Conservation (phyloP, 2,113 vertebrate species). For the Romanogobio albipinnatus region DNA sequence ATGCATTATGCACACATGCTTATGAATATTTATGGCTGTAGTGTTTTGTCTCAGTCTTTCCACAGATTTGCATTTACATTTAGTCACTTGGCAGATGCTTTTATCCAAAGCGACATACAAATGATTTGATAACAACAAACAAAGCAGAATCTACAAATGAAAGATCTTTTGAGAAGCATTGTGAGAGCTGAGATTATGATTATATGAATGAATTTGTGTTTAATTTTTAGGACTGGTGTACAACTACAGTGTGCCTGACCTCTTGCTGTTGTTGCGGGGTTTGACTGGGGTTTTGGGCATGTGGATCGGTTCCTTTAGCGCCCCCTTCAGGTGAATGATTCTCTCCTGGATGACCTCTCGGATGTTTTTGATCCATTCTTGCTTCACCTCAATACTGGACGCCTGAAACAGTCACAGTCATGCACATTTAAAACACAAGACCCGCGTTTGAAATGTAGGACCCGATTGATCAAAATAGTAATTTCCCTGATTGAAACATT, state of each 20-base stretch:
- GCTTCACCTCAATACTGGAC: slow-evolving; percentile 93
- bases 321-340: slow-evolving; percentile 97
- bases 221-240: background rate
- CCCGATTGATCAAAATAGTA: background rate
- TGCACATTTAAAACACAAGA: background rate
- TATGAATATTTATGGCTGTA: background rate
- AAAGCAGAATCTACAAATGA: background rate
- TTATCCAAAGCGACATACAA: background rate
- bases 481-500: background rate
- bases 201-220: background rate
- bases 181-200: background rate
- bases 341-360: slow-evolving; percentile 98
- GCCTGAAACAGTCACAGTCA: slow-evolving; percentile 73
- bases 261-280: slow-evolving; percentile 90
- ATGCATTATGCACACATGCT: background rate
- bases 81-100: background rate
- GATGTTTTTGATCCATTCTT: slow-evolving; percentile 99
- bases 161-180: background rate
- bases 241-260: slow-evolving; percentile 69
- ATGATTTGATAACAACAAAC: background rate
- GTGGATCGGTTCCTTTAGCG: slow-evolving; percentile 95
- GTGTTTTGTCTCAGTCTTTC: background rate
- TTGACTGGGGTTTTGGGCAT: slow-evolving; percentile 93
- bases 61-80: background rate
- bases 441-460: background rate